Evolutionary conservation across 2,888 invertebrate species (phyloP).

Genomic region (Hyposoter dolosus): DNA sequence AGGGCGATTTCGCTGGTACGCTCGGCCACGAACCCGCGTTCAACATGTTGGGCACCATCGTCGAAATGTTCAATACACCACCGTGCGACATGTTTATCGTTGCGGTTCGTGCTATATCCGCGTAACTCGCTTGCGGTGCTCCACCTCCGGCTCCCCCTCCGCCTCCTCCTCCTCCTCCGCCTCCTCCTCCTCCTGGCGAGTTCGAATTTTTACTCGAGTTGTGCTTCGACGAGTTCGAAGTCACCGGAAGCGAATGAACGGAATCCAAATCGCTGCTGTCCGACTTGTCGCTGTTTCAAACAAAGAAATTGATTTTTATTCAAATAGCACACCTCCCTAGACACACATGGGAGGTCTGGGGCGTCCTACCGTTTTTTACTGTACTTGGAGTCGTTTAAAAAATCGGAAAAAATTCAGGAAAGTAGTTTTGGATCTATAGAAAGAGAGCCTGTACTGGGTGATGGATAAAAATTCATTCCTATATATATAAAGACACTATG

Average conservation of each 20-base stretch:
- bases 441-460: too few relatives aligned
- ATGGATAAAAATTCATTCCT: too few relatives aligned
- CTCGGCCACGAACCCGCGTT: conserved; percentile 79
- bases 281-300: conserved; percentile 86
- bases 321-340: background rate
- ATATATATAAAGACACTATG: too few relatives aligned
- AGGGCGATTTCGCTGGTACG: conserved; percentile 77
- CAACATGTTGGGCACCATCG: conserved; percentile 78
- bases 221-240: conserved; percentile 84
- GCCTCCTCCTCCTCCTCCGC: too few relatives aligned
- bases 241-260: conserved; percentile 92
- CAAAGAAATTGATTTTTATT: background rate
- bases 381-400: too few relatives aligned
- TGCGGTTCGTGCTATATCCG: conserved; percentile 91
- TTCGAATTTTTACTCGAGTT: conserved; percentile 80
- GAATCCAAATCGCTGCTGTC: conserved; percentile 94
- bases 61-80: conserved; percentile 79
- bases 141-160: conserved; percentile 66
- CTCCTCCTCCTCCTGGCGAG: conserved; percentile 77
- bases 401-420: too few relatives aligned
- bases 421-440: too few relatives aligned
- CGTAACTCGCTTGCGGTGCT: conserved; percentile 90
- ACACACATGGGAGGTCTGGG: too few relatives aligned
- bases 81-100: conserved; percentile 81
- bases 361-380: too few relatives aligned